These are phyloP conservation scores for Marcusenius ussheri DNA, from an alignment of 2,113 vertebrate genomes.

Conservation along the genomic window DNA sequence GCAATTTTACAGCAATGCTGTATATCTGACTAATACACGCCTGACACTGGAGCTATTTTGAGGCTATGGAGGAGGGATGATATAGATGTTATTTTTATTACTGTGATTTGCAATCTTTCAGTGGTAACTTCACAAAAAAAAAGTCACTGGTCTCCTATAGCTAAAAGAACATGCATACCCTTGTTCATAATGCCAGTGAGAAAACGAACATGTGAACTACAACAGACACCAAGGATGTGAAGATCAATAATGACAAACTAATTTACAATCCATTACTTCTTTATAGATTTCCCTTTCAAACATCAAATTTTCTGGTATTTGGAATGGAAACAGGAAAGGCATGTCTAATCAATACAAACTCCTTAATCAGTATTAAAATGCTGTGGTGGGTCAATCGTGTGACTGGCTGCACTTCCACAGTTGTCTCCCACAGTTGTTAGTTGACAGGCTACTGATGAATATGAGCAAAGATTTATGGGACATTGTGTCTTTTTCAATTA, in stretches of 20 bases:
- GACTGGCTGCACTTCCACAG: background rate
- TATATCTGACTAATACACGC: background rate
- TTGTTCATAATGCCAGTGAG: background rate
- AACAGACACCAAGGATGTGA: background rate
- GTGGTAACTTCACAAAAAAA: background rate
- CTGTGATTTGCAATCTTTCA: background rate
- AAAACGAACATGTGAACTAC: background rate
- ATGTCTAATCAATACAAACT: background rate
- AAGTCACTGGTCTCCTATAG: background rate
- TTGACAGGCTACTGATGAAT: background rate
- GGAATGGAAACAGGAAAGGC: background rate
- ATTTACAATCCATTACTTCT: background rate
- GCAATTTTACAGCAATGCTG: background rate
- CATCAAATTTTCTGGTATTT: background rate
- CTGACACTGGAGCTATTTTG: background rate
- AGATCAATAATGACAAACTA: background rate
- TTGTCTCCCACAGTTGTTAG: background rate
- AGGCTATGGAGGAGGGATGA: background rate
- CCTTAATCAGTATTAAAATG: conserved; percentile 4
- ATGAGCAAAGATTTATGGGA: background rate
- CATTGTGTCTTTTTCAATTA: background rate
- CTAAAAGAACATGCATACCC: background rate
- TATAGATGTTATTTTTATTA: background rate
- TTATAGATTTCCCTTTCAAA: background rate
- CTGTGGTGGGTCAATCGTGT: background rate